phyloP scores from a whole-genome alignment of 2,888 invertebrate species.

The Ferrisia virgata region DNA sequence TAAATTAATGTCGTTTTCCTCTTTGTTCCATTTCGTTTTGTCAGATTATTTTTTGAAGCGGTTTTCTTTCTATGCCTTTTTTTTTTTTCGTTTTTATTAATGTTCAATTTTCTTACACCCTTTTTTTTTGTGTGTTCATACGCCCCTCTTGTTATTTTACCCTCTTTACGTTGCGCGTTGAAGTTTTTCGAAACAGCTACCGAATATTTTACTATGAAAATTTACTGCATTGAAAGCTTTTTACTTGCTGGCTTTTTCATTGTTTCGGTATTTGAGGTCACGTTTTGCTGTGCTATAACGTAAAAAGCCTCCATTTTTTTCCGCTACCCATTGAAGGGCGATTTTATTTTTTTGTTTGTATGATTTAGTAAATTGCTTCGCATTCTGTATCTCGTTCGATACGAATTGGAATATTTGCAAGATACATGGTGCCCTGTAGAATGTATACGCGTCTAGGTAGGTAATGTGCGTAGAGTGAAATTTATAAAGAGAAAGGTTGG shows the following conservation, averaged over 20 bases:
- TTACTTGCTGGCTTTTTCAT: neutral
- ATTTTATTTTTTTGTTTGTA: conserved; percentile 2
- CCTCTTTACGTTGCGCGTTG: neutral
- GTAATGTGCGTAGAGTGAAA: too few relatives aligned
- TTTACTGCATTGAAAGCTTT: conserved; percentile 30
- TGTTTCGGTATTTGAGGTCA: conserved; percentile 26
- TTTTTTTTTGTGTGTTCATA: neutral
- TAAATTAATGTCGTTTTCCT: conserved; percentile 30
- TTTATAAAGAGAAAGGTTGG: neutral
- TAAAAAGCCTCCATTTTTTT: neutral
- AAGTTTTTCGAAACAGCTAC: neutral
- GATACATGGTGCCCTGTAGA: conserved; percentile 12
- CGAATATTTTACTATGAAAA: conserved; percentile 27
- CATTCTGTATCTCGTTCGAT: neutral
- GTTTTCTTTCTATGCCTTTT: neutral
- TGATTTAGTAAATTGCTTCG: conserved; percentile 15
- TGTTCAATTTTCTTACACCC: conserved; percentile 31
- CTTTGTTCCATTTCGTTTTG: conserved; percentile 43
- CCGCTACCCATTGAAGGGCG: neutral
- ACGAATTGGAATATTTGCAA: neutral
- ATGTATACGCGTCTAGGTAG: neutral
- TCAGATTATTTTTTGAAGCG: conserved; percentile 37
- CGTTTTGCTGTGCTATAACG: neutral
- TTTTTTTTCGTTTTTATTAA: conserved; percentile 36
- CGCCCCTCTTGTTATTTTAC: neutral